phyloP scores from a whole-genome alignment of 2,113 vertebrate genomes.

The Paradoxurus hermaphroditus region DNA sequence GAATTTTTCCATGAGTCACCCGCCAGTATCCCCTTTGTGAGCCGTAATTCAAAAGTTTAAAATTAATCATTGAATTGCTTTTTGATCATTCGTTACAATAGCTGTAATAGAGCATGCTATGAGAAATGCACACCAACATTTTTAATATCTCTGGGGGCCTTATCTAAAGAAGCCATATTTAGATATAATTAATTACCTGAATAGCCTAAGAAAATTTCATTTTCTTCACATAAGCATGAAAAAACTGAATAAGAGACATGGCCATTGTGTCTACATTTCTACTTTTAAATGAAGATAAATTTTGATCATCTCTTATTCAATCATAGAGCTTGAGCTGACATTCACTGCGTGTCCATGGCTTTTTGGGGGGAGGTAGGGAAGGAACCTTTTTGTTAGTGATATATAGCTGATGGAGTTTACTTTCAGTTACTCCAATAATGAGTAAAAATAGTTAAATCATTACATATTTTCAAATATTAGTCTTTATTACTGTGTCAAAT shows the following conservation, averaged over 20 bases:
- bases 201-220: slow-evolving; percentile 52
- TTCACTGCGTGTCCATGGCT: not conserved
- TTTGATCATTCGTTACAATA: slow-evolving; percentile 38
- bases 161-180: slow-evolving; percentile 29
- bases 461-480: not conserved
- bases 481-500: not conserved
- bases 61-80: not conserved
- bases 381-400: not conserved
- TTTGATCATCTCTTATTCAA: not conserved
- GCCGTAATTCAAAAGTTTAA: slow-evolving; percentile 29
- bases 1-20: not conserved
- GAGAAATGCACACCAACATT: slow-evolving; percentile 21
- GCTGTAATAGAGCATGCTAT: not conserved
- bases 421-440: not conserved
- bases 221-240: slow-evolving; percentile 41
- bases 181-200: slow-evolving; percentile 54
- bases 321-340: not conserved
- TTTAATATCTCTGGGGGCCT: slow-evolving; percentile 35
- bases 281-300: not conserved
- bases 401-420: not conserved
- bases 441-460: not conserved
- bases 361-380: not conserved
- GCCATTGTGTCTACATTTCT: not conserved
- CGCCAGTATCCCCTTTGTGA: not conserved
- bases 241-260: not conserved